Evolutionary conservation across 2,888 invertebrate species (phyloP).

Genomic region (Chironomus tentans): DNA sequence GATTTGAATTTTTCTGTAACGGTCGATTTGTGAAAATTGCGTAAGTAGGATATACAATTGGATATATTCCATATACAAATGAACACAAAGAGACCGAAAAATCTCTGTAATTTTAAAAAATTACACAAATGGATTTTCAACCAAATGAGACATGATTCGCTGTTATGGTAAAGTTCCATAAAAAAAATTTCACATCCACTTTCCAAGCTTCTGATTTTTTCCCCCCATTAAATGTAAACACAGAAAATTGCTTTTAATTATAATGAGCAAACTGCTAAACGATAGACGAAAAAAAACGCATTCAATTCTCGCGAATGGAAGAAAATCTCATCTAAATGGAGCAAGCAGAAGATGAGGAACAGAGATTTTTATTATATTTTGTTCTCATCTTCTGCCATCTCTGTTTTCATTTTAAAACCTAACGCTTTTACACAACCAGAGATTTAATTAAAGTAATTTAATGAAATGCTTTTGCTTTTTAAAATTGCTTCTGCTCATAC

Average conservation of each 20-base stretch:
- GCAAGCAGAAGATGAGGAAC: neutral
- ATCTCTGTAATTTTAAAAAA: too few relatives aligned
- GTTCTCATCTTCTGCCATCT: neutral
- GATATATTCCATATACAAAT: too few relatives aligned
- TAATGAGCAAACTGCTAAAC: neutral
- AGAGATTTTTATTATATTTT: neutral
- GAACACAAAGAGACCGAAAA: too few relatives aligned
- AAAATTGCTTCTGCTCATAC: slow-evolving; percentile 1
- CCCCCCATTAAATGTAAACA: too few relatives aligned
- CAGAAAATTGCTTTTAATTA: slow-evolving; percentile 9
- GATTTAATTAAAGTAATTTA: slow-evolving; percentile 25
- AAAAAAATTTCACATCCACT: too few relatives aligned
- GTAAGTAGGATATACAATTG: too few relatives aligned
- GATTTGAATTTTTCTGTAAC: too few relatives aligned
- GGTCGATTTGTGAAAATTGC: too few relatives aligned
- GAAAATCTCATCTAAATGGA: neutral
- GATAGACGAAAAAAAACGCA: neutral
- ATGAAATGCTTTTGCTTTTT: slow-evolving; percentile 5
- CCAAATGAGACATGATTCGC: too few relatives aligned
- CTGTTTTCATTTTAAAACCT: neutral
- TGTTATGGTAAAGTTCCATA: too few relatives aligned
- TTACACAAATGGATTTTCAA: too few relatives aligned
- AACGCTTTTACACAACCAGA: slow-evolving; percentile 5
- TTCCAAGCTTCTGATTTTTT: too few relatives aligned
- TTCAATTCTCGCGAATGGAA: neutral